Evolutionary conservation across 2,113 vertebrate species (phyloP).

Genomic region (Butorides virescens): DNA sequence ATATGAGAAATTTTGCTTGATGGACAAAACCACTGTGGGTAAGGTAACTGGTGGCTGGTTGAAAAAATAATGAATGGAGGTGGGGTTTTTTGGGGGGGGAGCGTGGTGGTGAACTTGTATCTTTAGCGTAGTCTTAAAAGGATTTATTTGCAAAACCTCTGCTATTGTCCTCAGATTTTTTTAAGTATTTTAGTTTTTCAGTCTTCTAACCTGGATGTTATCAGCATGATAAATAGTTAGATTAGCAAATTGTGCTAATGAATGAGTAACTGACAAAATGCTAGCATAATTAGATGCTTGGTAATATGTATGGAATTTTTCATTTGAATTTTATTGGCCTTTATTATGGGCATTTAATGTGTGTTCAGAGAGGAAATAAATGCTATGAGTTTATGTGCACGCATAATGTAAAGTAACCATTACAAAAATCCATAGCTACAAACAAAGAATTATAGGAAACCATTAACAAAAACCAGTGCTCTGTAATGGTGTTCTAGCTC

Average conservation of each 20-base stretch:
- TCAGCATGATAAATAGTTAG: not conserved
- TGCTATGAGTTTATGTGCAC: not conserved
- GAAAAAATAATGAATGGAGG: not conserved
- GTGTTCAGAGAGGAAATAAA: constrained; percentile 17
- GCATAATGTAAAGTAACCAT: constrained; percentile 11
- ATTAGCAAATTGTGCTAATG: not conserved
- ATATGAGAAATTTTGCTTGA: not conserved
- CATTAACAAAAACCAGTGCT: not conserved
- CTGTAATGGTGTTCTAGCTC: not conserved
- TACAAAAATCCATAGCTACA: constrained; percentile 4
- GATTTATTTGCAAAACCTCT: not conserved
- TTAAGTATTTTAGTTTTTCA: not conserved
- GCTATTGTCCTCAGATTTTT: not conserved
- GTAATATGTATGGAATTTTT: not conserved
- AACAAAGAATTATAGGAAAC: constrained; percentile 25
- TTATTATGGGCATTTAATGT: constrained; percentile 22
- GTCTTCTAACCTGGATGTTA: not conserved
- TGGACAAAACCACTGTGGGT: not conserved
- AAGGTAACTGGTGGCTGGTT: not conserved
- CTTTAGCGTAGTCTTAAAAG: not conserved
- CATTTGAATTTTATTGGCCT: constrained; percentile 37
- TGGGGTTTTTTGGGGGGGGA: not conserved
- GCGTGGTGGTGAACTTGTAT: not conserved
- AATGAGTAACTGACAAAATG: not conserved
- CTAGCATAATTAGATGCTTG: not conserved